Base-by-base conservation (phyloP, 2,888 invertebrate genomes). In the Conistra vaccinii region DNA sequence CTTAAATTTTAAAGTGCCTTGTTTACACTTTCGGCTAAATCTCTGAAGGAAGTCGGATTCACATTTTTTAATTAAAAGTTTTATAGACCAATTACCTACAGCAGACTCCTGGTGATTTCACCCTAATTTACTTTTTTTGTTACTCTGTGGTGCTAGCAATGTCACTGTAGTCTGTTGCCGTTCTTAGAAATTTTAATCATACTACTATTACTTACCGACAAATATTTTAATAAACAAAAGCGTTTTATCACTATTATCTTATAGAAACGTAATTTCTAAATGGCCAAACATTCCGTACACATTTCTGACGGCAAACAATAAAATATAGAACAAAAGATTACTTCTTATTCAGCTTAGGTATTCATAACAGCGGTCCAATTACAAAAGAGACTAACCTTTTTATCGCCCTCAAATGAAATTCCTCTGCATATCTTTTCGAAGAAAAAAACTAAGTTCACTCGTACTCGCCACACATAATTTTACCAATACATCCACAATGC, bases 401-500 rank as follows among this genome's bases (percentile, higher is more conserved):
- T 84, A 87, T 73, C 76, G 78, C 71, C 74, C 66, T 84, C 85
- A 78, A 80, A 76, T 85, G 66, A 81, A 84, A 85, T 81, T 87
- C 88, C 84, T 86, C 83, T 78, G 88, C 87, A 81, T 85, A 74
- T 42, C 78, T 80, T 85, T 87, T 87, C 79, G 67, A 84, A 82
- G 69, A 86, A 83, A 90, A 89, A 88, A 88, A 83, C 85, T 86
- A 85, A 89, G 90, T 90, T 91, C 92, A 93, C 91, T 85, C 82
- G 89, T 89, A 91, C 91, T 92, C 90, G 90, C 88, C 91, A 92
- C 92, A 95, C 93, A 92, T 92, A 89, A 93, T 91, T 93, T 92
- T 90, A 91, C 91, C 89, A 90, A 90, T 90, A 89, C 92, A 90
- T 89, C 88, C 91, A 91, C 89, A 89, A 88, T 88, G 91, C 89